These are phyloP conservation scores for Eurytoma californica DNA, from an alignment of 2,888 invertebrate genomes.

Conservation along the genomic window DNA sequence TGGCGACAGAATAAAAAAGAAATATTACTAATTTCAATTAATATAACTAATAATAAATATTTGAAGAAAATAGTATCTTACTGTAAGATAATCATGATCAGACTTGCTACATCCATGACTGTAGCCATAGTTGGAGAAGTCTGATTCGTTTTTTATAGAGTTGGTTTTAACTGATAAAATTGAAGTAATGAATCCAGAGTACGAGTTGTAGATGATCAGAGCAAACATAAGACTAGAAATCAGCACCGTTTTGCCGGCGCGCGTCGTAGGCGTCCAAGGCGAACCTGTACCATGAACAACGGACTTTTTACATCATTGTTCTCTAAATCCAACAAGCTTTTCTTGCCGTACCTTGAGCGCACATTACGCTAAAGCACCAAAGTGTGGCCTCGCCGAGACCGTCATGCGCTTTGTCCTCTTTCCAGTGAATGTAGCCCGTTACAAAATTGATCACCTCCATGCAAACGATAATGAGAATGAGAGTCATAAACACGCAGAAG, in stretches of 20 bases:
- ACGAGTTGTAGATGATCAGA: slow-evolving; percentile 81
- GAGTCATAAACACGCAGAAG: slow-evolving; percentile 77
- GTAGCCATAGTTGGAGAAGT: slow-evolving; percentile 79
- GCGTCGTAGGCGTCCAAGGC: slow-evolving; percentile 77
- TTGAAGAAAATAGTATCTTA: slow-evolving; percentile 63
- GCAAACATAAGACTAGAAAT: slow-evolving; percentile 79
- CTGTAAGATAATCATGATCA: slow-evolving; percentile 81
- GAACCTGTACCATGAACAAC: slow-evolving; percentile 75
- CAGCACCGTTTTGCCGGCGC: slow-evolving; percentile 79
- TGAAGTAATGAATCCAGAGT: slow-evolving; percentile 82
- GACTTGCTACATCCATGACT: slow-evolving; percentile 80
- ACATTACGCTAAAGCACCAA: slow-evolving; percentile 81
- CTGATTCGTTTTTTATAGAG: slow-evolving; percentile 78
- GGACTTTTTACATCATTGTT: background rate
- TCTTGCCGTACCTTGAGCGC: slow-evolving; percentile 78
- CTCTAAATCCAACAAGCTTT: background rate
- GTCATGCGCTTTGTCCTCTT: slow-evolving; percentile 69
- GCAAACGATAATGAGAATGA: slow-evolving; percentile 76
- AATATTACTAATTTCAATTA: no score
- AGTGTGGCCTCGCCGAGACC: slow-evolving; percentile 78
- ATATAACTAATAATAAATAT: no score
- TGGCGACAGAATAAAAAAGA: no score
- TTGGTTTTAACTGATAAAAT: slow-evolving; percentile 79
- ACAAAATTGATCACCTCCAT: slow-evolving; percentile 76
- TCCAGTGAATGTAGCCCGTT: slow-evolving; percentile 63